Base-by-base conservation (phyloP, 2,113 vertebrate species). In the Ammodytes dubius region DNA sequence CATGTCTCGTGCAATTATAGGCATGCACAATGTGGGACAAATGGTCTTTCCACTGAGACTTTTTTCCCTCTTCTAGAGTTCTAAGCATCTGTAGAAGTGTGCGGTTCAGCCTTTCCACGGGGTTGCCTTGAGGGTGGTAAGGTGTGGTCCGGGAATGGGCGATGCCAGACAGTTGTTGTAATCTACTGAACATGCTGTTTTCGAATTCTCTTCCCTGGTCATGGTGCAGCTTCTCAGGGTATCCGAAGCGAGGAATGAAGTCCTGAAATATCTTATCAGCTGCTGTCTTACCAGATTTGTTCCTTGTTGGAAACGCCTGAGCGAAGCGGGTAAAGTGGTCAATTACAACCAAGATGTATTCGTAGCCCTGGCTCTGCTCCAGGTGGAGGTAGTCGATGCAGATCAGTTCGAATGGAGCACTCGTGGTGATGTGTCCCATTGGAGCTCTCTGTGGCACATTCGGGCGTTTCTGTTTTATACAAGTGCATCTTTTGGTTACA, bases 201-300 rank as follows among this genome's bases (percentile, higher is more conserved):
- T 71, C 17, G 10, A 35, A 58, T 6, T 56, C 37, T 1, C 11
- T 6, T 0, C 74, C 67, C n/a, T 73, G 80, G 49, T 80, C n/a
- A 13, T 57, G n/a, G 0, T 69, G 65, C 0, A 60, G 45, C 4
- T 57, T 70, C 6, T 57, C 40, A 0, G n/a, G n/a, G 2, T 57
- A 70, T 0, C 52, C 40, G 6, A 45, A 56, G 0, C 12, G 4
- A 57, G 40, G 40, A 1, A 56, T 70, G 8, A 57, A 70, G 37
- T 42, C 49, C 8, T 39, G 47, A 2, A 67, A 81, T 3, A 73
- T 73, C 8, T 50, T 50, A 0, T 67, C 47, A 2, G 46, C 54
- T 4, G 67, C 74, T 15, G 43, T 67, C 14, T 15, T 72, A 7
- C 68, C 68, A 2, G 74, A 67, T 10, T 74, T 61, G 11, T 81